Conservation (phyloP, 2,113 vertebrate species). For the Pteronura brasiliensis region DNA sequence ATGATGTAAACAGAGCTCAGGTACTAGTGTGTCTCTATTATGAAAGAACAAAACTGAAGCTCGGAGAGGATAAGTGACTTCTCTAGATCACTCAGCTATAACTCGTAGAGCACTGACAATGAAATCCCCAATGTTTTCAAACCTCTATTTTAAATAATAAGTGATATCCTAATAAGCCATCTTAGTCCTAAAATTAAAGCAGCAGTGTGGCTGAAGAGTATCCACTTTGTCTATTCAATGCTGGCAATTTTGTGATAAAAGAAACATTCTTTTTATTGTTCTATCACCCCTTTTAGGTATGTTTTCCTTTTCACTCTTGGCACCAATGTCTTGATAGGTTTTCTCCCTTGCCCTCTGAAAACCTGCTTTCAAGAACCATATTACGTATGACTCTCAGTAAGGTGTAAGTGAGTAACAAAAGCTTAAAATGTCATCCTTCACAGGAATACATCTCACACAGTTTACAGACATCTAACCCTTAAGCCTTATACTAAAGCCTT, state of each 20-base stretch:
- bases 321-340: not conserved
- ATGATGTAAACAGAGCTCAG: not conserved
- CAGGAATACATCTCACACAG: not conserved
- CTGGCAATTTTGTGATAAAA: not conserved
- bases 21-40: not conserved
- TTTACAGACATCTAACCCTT: not conserved
- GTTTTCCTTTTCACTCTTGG: not conserved
- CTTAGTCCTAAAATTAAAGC: not conserved
- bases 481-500: not conserved
- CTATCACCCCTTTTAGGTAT: not conserved
- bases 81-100: not conserved
- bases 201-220: not conserved
- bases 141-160: not conserved
- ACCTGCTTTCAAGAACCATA: not conserved
- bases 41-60: not conserved
- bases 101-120: not conserved
- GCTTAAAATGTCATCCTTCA: not conserved
- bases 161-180: not conserved
- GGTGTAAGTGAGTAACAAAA: not conserved
- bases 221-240: not conserved
- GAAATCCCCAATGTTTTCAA: not conserved
- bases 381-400: not conserved
- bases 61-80: not conserved
- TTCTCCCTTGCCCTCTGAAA: not conserved
- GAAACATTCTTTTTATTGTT: not conserved